phyloP scores from a whole-genome alignment of 92 coral and sea anemone genomes.

The Actinernus sp. region DNA sequence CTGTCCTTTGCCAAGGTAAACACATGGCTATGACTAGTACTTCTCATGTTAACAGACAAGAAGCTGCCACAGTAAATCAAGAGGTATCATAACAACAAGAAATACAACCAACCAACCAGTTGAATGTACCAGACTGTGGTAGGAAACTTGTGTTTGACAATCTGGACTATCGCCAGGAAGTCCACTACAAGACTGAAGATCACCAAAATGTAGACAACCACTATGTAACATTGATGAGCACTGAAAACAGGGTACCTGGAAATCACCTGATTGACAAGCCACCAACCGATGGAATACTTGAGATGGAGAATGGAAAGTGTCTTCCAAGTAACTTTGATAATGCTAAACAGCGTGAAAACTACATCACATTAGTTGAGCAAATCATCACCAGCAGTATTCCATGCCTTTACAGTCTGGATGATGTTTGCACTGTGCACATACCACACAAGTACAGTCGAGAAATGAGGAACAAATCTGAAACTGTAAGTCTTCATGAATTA shows the following conservation, averaged over 20 bases:
- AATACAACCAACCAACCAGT: neutral
- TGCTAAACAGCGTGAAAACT: conserved; percentile 54
- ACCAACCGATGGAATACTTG: conserved; percentile 39
- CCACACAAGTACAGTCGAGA: conserved; percentile 59
- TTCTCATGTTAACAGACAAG: no score
- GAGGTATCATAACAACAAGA: no score
- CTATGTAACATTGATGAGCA: conserved; percentile 63
- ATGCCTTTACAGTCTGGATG: conserved; percentile 27
- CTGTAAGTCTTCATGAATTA: no score
- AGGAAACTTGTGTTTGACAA: conserved; percentile 57
- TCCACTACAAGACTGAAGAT: conserved; percentile 65
- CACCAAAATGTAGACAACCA: conserved; percentile 71
- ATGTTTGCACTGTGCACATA: conserved; percentile 33
- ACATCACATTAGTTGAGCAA: conserved; percentile 60
- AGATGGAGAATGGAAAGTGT: conserved; percentile 77
- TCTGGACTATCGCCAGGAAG: conserved; percentile 49
- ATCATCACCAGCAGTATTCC: conserved; percentile 43
- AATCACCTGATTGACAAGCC: conserved; percentile 1
- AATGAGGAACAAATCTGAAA: conserved; percentile 51
- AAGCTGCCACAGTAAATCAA: no score
- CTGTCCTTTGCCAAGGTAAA: conserved; percentile 39
- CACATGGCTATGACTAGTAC: no score
- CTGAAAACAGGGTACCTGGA: conserved; percentile 74
- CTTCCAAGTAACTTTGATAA: conserved; percentile 37
- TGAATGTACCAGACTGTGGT: conserved; percentile 17